These are phyloP conservation scores for Diorhabda sublineata DNA, from an alignment of 1,140 invertebrate species.

Conservation along the genomic window DNA sequence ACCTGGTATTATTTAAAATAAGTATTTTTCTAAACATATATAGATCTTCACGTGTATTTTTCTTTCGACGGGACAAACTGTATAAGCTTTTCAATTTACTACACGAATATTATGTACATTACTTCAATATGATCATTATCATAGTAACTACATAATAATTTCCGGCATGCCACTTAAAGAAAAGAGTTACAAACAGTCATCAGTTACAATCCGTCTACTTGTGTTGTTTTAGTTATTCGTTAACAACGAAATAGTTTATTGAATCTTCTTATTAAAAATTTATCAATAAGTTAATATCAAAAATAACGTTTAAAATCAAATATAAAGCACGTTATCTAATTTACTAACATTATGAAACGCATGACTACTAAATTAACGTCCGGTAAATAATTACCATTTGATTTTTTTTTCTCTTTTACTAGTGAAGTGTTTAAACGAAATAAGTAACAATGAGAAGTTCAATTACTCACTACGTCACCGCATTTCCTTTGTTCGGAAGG, in stretches of 20 bases:
- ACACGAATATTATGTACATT: neutral
- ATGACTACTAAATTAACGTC: neutral
- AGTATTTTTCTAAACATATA: too few species aligned
- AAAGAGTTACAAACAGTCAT: neutral
- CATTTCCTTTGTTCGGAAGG: slow-evolving; percentile 25
- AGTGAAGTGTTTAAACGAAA: neutral
- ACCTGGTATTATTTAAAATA: too few species aligned
- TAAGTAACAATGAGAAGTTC: slow-evolving; percentile 14
- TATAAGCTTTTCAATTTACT: too few species aligned
- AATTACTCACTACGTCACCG: slow-evolving; percentile 28
- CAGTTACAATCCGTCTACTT: neutral
- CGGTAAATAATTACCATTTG: too few species aligned
- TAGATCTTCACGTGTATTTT: too few species aligned
- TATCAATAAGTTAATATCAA: neutral
- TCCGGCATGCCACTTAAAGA: neutral
- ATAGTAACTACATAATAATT: neutral
- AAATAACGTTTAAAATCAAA: neutral
- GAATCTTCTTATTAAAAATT: neutral
- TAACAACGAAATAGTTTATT: neutral
- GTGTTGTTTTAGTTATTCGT: neutral
- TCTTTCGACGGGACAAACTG: too few species aligned
- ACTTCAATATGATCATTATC: neutral
- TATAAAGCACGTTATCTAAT: neutral
- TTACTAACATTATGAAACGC: neutral
- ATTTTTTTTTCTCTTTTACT: neutral